Base-by-base conservation (phyloP, 2,888 invertebrate genomes). In the Lycocerus yunnanus region DNA sequence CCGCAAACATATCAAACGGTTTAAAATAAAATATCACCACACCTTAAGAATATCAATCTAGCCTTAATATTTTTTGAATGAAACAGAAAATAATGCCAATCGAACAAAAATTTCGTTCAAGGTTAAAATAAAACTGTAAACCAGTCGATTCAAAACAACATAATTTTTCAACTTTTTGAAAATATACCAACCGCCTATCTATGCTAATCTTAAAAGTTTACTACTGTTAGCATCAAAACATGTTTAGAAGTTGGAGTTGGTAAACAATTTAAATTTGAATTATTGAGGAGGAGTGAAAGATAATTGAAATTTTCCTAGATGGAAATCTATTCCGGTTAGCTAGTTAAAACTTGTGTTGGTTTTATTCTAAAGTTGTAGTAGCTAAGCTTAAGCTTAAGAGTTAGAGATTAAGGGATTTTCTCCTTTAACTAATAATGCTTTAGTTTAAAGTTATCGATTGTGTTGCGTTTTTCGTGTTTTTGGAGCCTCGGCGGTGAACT, bases 121-220 rank as follows among this genome's bases (percentile, higher is more conserved):
- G 61, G 61, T 63, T 63, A 63, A 20, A 16, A 63, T 18, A 63
- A 63, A 63, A 63, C 61, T 63, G 61, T 63, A 63, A 63, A 63
- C 43, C 43, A n/a, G 43, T n/a, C 43, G 43, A 43, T 43, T 43
- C n/a, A 43, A n/a, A 43, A 43, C 43, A 43, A 43, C n/a, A 43
- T 43, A 43, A 43, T 43, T n/a, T 43, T 43, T 43, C n/a, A 43
- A 43, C n/a, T 43, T 43, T 43, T 43, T n/a, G 13, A n/a, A 43
- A 43, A 43, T 43, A 43, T 43, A 43, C 43, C n/a, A n/a, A 6
- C 43, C n/a, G 43, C n/a, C 43, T 43, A 43, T 43, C 43, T 43
- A 43, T 43, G 43, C 43, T 43, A 43, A 43, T 43, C 43, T 43
- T 13, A n/a, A n/a, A 43, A 43, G 43, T 43, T 43, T 43, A 43